phyloP scores from a whole-genome alignment of 2,797 vertebrate genomes.

The Fundulus diaphanus region DNA sequence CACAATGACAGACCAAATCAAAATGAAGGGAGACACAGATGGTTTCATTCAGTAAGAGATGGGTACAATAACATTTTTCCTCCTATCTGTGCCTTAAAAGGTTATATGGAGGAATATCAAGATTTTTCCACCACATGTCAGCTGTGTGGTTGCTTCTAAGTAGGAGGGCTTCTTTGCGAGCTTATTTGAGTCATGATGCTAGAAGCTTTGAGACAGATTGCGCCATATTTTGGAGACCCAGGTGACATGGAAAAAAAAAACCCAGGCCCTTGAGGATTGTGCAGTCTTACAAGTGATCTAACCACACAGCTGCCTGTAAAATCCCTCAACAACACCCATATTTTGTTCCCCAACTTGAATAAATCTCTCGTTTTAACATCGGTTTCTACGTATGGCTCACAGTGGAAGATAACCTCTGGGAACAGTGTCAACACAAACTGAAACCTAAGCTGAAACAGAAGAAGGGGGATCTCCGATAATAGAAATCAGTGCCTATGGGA shows the following conservation, averaged over 20 bases:
- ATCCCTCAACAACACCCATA: conserved; percentile 20
- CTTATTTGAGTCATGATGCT: conserved; percentile 40
- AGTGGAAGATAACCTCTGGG: conserved; percentile 47
- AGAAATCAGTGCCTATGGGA: conserved; percentile 49
- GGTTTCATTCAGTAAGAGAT: conserved; percentile 63
- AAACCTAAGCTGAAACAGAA: conserved; percentile 54
- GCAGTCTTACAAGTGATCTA: conserved; percentile 55
- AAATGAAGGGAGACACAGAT: conserved; percentile 53
- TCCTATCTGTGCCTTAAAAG: conserved; percentile 47
- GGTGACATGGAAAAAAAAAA: conserved; percentile 48
- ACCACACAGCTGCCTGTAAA: conserved; percentile 52
- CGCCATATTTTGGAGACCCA: conserved; percentile 33
- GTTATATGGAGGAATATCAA: conserved; percentile 39
- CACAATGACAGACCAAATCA: conserved; percentile 27
- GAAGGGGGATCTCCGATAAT: conserved; percentile 43
- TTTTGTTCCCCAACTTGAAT: conserved; percentile 37
- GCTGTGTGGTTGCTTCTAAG: neutral
- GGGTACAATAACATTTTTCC: conserved; percentile 40
- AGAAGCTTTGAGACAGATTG: conserved; percentile 31
- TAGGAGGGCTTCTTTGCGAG: conserved; percentile 14
- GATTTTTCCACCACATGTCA: conserved; percentile 8
- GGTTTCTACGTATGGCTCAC: conserved; percentile 61
- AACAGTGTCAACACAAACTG: conserved; percentile 21
- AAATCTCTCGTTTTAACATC: conserved; percentile 37
- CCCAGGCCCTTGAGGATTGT: conserved; percentile 51